Evolutionary conservation across 1,140 invertebrate genomes (phyloP).

Genomic region (Plodia interpunctella): DNA sequence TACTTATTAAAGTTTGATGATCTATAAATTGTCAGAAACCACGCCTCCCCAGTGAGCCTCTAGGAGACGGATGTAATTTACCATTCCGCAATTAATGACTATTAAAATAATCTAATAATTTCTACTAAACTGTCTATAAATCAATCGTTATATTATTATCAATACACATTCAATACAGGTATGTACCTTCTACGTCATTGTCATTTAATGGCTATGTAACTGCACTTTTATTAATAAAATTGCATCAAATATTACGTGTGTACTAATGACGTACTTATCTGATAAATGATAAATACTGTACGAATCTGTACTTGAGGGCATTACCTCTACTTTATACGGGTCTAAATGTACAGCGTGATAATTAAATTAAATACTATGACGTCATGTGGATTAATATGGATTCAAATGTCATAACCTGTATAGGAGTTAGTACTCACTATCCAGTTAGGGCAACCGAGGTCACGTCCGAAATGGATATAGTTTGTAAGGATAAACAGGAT

Average conservation of each 20-base stretch:
- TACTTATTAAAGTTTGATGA: neutral
- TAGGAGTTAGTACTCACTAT: slow-evolving; percentile 44
- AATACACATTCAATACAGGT: neutral
- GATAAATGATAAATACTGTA: neutral
- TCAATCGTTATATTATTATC: neutral
- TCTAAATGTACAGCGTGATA: slow-evolving; percentile 26
- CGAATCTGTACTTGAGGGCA: slow-evolving; percentile 15
- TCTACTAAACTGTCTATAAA: neutral
- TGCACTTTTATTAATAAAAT: neutral
- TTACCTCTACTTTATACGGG: slow-evolving; percentile 22
- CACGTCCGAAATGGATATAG: slow-evolving; percentile 44
- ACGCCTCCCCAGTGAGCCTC: neutral
- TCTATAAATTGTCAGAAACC: neutral
- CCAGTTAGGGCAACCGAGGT: slow-evolving; percentile 51
- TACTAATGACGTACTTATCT: neutral
- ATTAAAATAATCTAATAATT: neutral
- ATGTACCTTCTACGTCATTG: neutral
- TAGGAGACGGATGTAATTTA: neutral
- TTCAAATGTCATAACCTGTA: slow-evolving; percentile 52
- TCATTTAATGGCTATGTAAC: neutral
- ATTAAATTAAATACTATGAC: slow-evolving; percentile 38
- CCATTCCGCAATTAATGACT: neutral
- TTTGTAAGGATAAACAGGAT: slow-evolving; percentile 45
- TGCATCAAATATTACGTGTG: neutral
- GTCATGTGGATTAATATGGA: slow-evolving; percentile 65